Base-by-base conservation (phyloP, 2,797 vertebrate genomes). In the Enteromius viviparus region DNA sequence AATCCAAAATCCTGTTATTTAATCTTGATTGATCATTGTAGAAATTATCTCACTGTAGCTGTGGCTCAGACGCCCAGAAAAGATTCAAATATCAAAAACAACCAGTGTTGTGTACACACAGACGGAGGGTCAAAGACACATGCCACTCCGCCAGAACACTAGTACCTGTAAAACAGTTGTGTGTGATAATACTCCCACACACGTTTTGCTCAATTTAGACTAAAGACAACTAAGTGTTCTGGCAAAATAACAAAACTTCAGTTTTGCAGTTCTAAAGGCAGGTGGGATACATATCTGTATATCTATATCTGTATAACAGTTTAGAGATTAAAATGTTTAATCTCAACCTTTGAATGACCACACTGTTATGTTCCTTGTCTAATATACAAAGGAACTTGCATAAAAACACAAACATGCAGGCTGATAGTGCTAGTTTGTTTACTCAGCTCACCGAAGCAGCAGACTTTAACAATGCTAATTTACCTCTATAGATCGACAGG, bases 401-500 rank as follows among this genome's bases (percentile, higher is more conserved):
- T 10, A 21, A 17, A 51, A 51, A 72, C 15, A 32, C 26, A 51
- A 21, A 72, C 9, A 51, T 51, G 26, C 26, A 10, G 1, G 9
- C 17, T 21, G 37, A 60, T 40, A 26, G 26, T 26, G 26, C 26
- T 62, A 37, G 60, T 37, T 49, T 34, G 29, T 49, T 64, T 17
- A 32, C 45, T 19, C 69, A 49, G 45, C 45, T 29, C 42, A n/a
- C 34, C 3, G 19, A 65, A 79, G 2, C 21, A 51, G 12, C 8
- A 9, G 5, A 68, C n/a, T 40, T 65, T 26, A 66, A 53, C 64
- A 26, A 53, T 68, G 32, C 21, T 40, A 68, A 79, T 79, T 68
- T 26, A 40, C 47, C 12, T 78, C 9, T 34, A 65, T 37, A 34
- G 45, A 51, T 40, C 15, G 11, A 23, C 12, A 19, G 21, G 29